A percentile compares a stretch with the other conserved stretches of the same genome.
These are phyloP conservation scores for Sussaba pulchella DNA, from an alignment of 2,888 invertebrate genomes.

Conservation along the genomic window DNA sequence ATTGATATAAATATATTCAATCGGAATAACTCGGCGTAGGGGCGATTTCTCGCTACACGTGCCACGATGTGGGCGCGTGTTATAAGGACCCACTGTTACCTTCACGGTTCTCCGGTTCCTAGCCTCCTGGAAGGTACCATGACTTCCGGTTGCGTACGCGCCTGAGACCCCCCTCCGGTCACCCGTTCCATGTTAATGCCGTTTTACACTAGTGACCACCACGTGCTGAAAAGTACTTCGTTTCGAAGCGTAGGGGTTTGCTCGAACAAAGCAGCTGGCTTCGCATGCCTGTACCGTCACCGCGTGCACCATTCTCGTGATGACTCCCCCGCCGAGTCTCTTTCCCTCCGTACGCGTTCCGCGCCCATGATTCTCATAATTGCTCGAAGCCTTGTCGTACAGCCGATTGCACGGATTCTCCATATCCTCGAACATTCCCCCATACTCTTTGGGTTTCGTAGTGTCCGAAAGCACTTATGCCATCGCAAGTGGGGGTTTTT, in stretches of 20 bases:
- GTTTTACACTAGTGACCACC: constrained; percentile 61
- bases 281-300: background rate
- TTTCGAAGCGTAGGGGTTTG: constrained; percentile 49
- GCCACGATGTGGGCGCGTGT: constrained; percentile 50
- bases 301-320: background rate
- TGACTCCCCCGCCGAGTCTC: constrained; percentile 10
- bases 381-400: constrained; percentile 22
- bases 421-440: constrained; percentile 18
- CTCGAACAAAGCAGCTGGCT: constrained; percentile 46
- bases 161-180: constrained; percentile 19
- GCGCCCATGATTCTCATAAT: constrained; percentile 55
- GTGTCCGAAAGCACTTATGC: background rate
- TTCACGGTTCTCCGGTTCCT: constrained; percentile 49
- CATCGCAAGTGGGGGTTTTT: constrained; percentile 1
- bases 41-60: constrained; percentile 34
- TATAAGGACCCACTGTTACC: constrained; percentile 46
- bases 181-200: constrained; percentile 48
- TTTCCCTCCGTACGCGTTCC: constrained; percentile 34
- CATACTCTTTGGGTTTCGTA: background rate
- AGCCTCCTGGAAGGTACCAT: constrained; percentile 45
- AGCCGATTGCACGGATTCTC: constrained; percentile 51
- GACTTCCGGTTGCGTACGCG: constrained; percentile 64
- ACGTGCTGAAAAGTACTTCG: constrained; percentile 57
- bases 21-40: background rate
- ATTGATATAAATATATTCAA: too few species aligned